Percentiles rank a stretch among this genome's conserved stretches.
Conservation (phyloP, 2,113 vertebrate genomes). For the Ophiodon elongatus region DNA sequence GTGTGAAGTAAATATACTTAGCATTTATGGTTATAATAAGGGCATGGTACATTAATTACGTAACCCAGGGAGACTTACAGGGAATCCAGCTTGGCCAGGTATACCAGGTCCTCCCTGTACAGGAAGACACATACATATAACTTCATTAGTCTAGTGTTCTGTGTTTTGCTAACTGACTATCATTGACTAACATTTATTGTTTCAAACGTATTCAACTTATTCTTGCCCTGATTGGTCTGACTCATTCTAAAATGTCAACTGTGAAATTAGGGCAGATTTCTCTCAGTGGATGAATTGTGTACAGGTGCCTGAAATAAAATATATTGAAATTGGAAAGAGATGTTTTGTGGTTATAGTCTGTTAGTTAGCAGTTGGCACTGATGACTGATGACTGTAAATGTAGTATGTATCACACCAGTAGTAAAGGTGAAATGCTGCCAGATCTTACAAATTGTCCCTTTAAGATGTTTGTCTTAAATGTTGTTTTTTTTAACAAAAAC, state of each 20-base stretch:
- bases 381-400: no score
- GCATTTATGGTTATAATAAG: neutral
- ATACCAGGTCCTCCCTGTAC: constrained; percentile 73
- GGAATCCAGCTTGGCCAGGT: constrained; percentile 84
- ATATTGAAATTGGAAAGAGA: neutral
- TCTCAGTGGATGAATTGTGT: neutral
- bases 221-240: neutral
- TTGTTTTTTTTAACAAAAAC: neutral
- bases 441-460: no score
- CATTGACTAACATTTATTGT: neutral
- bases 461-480: no score
- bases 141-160: neutral
- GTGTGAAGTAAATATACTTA: neutral
- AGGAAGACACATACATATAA: constrained; percentile 3
- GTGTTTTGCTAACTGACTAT: neutral
- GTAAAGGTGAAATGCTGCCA: neutral
- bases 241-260: neutral
- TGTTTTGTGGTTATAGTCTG: neutral
- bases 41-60: neutral
- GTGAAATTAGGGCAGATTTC: neutral
- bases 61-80: constrained; percentile 74
- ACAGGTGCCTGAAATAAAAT: neutral
- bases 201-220: neutral
- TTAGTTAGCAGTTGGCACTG: neutral
- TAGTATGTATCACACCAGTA: neutral